phyloP scores from a whole-genome alignment of 2,113 vertebrate species.

The Hypanus sabinus region DNA sequence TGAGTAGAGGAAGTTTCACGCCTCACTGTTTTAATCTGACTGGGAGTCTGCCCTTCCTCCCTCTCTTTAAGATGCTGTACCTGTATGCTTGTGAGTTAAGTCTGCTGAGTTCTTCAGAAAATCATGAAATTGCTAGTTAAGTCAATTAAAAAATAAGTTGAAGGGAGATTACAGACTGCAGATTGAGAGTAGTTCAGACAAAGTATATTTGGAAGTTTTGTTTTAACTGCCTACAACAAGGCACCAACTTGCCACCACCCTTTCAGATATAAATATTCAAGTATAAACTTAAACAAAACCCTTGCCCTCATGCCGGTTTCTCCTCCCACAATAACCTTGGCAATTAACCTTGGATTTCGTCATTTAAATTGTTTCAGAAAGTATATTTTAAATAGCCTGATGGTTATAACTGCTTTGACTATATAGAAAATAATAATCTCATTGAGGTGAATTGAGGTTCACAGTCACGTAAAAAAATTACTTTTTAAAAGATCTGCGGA shows the following conservation, averaged over 20 bases:
- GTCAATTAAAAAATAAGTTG: too few species aligned
- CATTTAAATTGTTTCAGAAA: neutral
- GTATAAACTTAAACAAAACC: neutral
- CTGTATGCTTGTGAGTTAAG: too few species aligned
- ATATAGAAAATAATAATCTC: neutral
- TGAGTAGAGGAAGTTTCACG: too few species aligned
- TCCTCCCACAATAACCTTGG: neutral
- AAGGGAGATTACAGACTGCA: too few species aligned
- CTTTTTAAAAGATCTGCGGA: neutral
- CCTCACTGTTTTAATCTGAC: too few species aligned
- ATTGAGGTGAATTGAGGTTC: neutral
- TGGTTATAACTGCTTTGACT: neutral
- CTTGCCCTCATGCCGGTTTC: neutral
- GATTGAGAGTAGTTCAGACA: too few species aligned
- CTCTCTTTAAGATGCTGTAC: too few species aligned
- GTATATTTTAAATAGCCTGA: neutral
- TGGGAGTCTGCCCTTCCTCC: too few species aligned
- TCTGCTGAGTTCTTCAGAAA: too few species aligned
- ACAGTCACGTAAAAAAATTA: neutral
- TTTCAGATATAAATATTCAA: neutral
- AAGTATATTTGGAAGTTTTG: too few species aligned
- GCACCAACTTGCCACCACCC: neutral
- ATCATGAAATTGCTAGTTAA: too few species aligned
- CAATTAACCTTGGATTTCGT: neutral
- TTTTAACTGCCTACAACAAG: too few species aligned